A percentile compares a stretch with the other conserved stretches of the same genome.
Evolutionary conservation across 2,797 vertebrate genomes (phyloP).

Genomic region (Pseudocheirus occidentalis): DNA sequence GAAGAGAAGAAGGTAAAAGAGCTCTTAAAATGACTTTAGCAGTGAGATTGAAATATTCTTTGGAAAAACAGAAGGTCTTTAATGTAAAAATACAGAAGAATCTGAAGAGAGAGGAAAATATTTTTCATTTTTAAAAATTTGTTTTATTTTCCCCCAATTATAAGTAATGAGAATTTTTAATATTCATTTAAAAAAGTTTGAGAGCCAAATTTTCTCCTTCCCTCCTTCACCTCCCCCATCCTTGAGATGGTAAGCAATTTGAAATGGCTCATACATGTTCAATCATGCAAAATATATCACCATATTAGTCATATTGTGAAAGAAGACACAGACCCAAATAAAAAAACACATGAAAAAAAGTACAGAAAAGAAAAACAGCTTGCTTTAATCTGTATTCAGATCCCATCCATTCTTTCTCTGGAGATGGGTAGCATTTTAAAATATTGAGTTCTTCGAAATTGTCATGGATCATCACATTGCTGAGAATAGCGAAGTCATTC

Average conservation of each 20-base stretch:
- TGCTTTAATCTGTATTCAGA: background rate
- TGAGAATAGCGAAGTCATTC: background rate
- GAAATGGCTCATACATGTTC: background rate
- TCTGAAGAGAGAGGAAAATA: no score
- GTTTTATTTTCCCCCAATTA: background rate
- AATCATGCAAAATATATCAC: background rate
- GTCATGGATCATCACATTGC: background rate
- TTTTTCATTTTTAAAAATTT: background rate
- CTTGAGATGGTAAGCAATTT: background rate
- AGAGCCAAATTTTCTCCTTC: background rate
- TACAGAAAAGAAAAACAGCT: background rate
- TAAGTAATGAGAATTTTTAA: background rate
- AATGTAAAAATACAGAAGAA: background rate
- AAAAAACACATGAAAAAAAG: background rate
- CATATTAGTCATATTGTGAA: background rate
- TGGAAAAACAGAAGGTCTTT: background rate
- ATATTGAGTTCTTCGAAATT: no score
- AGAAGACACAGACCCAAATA: background rate
- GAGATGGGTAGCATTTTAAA: background rate
- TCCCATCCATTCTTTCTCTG: background rate
- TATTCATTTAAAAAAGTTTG: background rate
- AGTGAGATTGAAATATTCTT: background rate
- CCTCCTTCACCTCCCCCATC: no score
- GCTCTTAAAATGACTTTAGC: background rate
- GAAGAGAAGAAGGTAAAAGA: background rate